phyloP scores from a whole-genome alignment of 2,888 invertebrate species.

The Drosophila meridionalis region DNA sequence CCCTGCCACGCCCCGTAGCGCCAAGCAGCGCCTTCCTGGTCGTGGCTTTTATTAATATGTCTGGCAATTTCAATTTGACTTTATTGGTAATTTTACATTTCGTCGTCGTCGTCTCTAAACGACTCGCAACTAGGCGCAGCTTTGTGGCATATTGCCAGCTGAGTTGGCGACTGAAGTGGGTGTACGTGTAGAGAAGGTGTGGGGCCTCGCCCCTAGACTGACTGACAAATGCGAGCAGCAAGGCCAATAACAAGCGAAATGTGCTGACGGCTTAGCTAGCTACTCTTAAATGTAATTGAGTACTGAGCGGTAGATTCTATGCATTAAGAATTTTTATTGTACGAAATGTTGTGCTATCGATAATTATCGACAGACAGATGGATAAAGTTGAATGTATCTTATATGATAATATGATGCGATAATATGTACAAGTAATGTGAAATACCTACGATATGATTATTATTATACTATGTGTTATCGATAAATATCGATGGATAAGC shows the following conservation, averaged over 20 bases:
- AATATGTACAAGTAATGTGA: background rate
- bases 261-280: constrained; percentile 6
- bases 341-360: constrained; percentile 15
- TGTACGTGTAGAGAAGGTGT: background rate
- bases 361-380: constrained; percentile 2
- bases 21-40: constrained; percentile 6
- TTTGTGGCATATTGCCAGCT: constrained; percentile 32
- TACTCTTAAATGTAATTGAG: constrained; percentile 19
- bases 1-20: background rate
- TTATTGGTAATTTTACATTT: constrained; percentile 82
- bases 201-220: constrained; percentile 1
- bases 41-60: constrained; percentile 77
- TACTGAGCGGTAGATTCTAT: background rate
- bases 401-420: background rate
- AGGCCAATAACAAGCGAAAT: constrained; percentile 18
- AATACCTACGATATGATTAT: too few species aligned
- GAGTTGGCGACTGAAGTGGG: too few species aligned
- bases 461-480: background rate
- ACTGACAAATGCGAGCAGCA: constrained; percentile 15
- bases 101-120: constrained; percentile 34
- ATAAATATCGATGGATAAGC: background rate
- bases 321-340: background rate
- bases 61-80: constrained; percentile 82
- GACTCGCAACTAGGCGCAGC: constrained; percentile 49
- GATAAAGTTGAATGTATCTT: too few species aligned